phyloP scores from a whole-genome alignment of 2,888 invertebrate genomes.

The Cataglyphis livida region DNA sequence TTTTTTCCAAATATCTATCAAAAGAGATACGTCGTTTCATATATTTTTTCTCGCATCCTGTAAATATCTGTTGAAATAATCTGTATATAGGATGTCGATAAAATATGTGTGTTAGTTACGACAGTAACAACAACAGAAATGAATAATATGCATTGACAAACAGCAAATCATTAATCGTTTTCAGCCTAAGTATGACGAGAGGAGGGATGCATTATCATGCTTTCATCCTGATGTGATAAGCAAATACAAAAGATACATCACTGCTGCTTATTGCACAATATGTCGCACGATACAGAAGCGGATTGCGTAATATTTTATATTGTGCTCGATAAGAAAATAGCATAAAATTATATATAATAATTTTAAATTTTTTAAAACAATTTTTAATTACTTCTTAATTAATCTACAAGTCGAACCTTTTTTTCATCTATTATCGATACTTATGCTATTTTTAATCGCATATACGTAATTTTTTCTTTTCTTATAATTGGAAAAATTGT shows the following conservation, averaged over 20 bases:
- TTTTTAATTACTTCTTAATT: slow-evolving; percentile 7
- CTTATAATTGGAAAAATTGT: background rate
- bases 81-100: background rate
- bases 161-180: slow-evolving; percentile 35
- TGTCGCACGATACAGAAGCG: slow-evolving; percentile 68
- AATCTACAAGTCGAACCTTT: background rate
- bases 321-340: background rate
- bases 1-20: background rate
- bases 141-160: slow-evolving; percentile 35
- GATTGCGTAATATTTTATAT: slow-evolving; percentile 30
- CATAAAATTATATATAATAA: background rate
- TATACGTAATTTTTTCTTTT: background rate
- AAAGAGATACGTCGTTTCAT: background rate
- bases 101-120: background rate
- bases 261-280: slow-evolving; percentile 74
- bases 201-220: slow-evolving; percentile 16
- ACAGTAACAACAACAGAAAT: slow-evolving; percentile 3
- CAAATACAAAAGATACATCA: slow-evolving; percentile 49
- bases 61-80: slow-evolving; percentile 35
- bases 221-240: slow-evolving; percentile 36
- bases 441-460: background rate
- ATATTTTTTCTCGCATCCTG: slow-evolving; percentile 17
- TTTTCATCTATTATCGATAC: background rate
- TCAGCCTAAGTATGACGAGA: slow-evolving; percentile 39
- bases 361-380: background rate